Evolutionary conservation across 2,888 invertebrate genomes (phyloP).

Genomic region (Melinaea marsaeus): DNA sequence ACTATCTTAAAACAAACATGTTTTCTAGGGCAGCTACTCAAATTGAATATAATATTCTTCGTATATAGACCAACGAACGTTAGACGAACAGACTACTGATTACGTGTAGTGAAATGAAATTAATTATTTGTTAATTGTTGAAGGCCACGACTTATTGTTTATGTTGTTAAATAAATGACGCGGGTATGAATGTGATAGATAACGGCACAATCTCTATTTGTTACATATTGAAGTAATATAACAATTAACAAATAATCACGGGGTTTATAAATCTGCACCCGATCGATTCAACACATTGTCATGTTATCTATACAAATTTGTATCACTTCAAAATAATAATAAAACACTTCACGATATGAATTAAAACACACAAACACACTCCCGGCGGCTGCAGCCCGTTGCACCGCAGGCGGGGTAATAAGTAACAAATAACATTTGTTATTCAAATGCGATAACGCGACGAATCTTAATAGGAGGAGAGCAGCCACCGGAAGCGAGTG

Average conservation of each 20-base stretch:
- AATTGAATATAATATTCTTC: conserved; percentile 13
- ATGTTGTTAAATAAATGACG: conserved; percentile 17
- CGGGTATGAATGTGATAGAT: conserved; percentile 17
- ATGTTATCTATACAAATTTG: conserved; percentile 3
- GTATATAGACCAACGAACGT: no score
- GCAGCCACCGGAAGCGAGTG: conserved; percentile 70
- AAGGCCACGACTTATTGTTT: conserved; percentile 11
- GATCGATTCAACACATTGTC: conserved; percentile 28
- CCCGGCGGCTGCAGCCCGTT: conserved; percentile 19
- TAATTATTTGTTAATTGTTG: conserved; percentile 13
- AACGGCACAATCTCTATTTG: conserved; percentile 20
- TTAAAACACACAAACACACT: conserved; percentile 20
- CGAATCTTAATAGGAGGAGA: conserved; percentile 47
- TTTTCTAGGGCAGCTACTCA: conserved; percentile 42
- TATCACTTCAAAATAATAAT: conserved; percentile 13
- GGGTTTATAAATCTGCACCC: background rate
- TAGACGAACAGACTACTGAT: no score
- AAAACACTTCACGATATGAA: conserved; percentile 18
- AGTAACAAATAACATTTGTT: conserved; percentile 12
- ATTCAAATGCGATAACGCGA: conserved; percentile 35
- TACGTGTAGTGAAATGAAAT: background rate
- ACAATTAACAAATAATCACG: conserved; percentile 1
- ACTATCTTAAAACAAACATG: conserved; percentile 43
- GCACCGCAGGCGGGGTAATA: conserved; percentile 7
- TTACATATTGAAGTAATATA: conserved; percentile 6